These are phyloP conservation scores for Drosophila flavopinicola DNA, from an alignment of 2,888 invertebrate species.

Conservation along the genomic window DNA sequence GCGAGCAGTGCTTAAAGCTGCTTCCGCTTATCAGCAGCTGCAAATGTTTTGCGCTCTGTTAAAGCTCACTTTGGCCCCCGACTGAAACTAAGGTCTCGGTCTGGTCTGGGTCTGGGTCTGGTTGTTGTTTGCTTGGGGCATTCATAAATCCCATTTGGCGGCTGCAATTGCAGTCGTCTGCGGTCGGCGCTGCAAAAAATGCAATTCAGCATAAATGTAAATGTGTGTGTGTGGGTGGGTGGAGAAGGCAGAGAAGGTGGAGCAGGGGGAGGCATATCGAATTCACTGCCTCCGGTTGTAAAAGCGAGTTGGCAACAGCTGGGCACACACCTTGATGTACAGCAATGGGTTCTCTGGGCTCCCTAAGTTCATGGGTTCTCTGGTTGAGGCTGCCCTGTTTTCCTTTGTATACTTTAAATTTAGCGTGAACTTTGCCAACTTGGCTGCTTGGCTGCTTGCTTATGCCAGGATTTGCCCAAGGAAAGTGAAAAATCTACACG, in stretches of 20 bases:
- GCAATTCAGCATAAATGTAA: conserved; percentile 60
- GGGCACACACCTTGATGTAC: conserved; percentile 52
- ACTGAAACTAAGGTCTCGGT: conserved; percentile 1
- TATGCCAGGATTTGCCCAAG: conserved; percentile 47
- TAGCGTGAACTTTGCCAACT: conserved; percentile 55
- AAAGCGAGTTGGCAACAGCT: conserved; percentile 62
- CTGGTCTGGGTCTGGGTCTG: conserved; percentile 3
- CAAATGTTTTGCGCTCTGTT: conserved; percentile 12
- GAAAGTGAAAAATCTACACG: conserved; percentile 67
- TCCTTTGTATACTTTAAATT: conserved; percentile 57
- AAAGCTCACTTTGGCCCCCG: conserved; percentile 44
- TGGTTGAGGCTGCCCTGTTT: conserved; percentile 12
- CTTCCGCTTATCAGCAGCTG: conserved; percentile 38
- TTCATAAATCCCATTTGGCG: conserved; percentile 70
- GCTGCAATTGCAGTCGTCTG: conserved; percentile 62
- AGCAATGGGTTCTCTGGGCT: not conserved
- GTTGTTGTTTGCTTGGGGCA: conserved; percentile 28
- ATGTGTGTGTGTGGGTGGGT: not conserved
- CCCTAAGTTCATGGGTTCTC: too few species aligned
- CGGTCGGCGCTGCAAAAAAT: conserved; percentile 47
- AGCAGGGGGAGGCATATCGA: conserved; percentile 49
- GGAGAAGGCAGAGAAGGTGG: not conserved
- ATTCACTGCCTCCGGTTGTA: conserved; percentile 52
- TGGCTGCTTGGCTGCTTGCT: conserved; percentile 6
- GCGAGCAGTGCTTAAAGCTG: conserved; percentile 8